Conservation (phyloP, 2,888 invertebrate species). For the Erannis defoliaria region DNA sequence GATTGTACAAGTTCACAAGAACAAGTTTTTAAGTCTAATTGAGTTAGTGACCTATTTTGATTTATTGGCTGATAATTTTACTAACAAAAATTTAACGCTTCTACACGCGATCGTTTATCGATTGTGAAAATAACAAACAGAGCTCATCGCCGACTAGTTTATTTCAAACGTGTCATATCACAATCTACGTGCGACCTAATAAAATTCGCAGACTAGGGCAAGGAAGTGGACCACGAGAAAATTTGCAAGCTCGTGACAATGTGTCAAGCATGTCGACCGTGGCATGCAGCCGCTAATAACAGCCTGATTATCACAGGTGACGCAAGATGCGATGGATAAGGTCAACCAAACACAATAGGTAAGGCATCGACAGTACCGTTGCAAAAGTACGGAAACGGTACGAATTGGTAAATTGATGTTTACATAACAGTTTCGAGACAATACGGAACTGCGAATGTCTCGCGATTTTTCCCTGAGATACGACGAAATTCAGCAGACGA, state of each 20-base stretch:
- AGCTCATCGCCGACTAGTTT: not conserved
- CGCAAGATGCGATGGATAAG: slow-evolving; percentile 57
- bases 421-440: slow-evolving; percentile 56
- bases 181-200: slow-evolving; percentile 42
- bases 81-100: slow-evolving; percentile 11
- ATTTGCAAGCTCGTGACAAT: slow-evolving; percentile 67
- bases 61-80: slow-evolving; percentile 13
- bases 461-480: slow-evolving; percentile 32
- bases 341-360: slow-evolving; percentile 57
- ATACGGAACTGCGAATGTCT: slow-evolving; percentile 37
- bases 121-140: slow-evolving; percentile 13
- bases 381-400: slow-evolving; percentile 52
- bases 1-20: not conserved
- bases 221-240: slow-evolving; percentile 64
- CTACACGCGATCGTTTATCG: slow-evolving; percentile 10
- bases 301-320: slow-evolving; percentile 63
- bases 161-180: slow-evolving; percentile 33
- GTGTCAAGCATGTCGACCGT: slow-evolving; percentile 58
- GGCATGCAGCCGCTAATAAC: slow-evolving; percentile 64
- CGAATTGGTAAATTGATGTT: slow-evolving; percentile 61
- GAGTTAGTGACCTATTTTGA: slow-evolving; percentile 2
- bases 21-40: slow-evolving; percentile 11
- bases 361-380: slow-evolving; percentile 45
- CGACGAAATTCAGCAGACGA: slow-evolving; percentile 33
- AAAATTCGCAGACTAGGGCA: slow-evolving; percentile 48